Percentiles rank a stretch among this genome's conserved stretches.
Conservation (phyloP, 2,797 vertebrate genomes). For the Manis pentadactyla region DNA sequence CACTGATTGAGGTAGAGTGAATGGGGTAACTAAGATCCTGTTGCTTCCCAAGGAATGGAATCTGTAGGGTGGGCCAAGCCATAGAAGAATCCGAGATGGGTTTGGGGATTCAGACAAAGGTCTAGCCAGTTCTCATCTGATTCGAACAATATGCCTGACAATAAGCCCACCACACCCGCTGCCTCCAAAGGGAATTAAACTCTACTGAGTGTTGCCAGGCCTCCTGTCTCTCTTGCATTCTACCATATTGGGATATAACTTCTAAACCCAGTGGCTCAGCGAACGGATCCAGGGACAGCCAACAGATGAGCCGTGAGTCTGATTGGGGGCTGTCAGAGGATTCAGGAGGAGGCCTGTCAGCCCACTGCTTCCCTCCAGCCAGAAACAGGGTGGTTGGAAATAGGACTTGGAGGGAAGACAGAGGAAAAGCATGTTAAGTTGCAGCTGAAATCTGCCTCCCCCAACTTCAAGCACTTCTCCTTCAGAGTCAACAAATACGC, state of each 20-base stretch:
- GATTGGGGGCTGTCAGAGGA: slow-evolving; percentile 71
- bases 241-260: slow-evolving; percentile 71
- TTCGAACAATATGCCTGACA: slow-evolving; percentile 35
- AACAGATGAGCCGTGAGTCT: slow-evolving; percentile 73
- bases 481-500: slow-evolving; percentile 90
- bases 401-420: slow-evolving; percentile 73
- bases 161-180: not conserved
- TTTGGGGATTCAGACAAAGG: slow-evolving; percentile 3
- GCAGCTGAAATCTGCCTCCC: slow-evolving; percentile 83
- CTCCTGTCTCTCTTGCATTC: slow-evolving; percentile 72
- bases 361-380: slow-evolving; percentile 57
- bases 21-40: not conserved
- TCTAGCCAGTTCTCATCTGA: slow-evolving; percentile 20
- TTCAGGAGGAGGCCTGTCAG: slow-evolving; percentile 14
- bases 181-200: slow-evolving; percentile 44
- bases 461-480: slow-evolving; percentile 70
- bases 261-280: slow-evolving; percentile 77
- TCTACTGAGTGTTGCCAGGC: slow-evolving; percentile 49
- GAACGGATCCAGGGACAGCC: slow-evolving; percentile 71
- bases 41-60: not conserved
- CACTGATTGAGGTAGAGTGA: not conserved
- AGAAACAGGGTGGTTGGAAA: slow-evolving; percentile 72
- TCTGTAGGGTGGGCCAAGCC: not conserved
- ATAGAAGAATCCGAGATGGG: not conserved
- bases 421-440: slow-evolving; percentile 81